Percentiles rank a stretch among this genome's conserved stretches.
phyloP scores from a whole-genome alignment of 2,797 vertebrate genomes.

The Meda fulgida region DNA sequence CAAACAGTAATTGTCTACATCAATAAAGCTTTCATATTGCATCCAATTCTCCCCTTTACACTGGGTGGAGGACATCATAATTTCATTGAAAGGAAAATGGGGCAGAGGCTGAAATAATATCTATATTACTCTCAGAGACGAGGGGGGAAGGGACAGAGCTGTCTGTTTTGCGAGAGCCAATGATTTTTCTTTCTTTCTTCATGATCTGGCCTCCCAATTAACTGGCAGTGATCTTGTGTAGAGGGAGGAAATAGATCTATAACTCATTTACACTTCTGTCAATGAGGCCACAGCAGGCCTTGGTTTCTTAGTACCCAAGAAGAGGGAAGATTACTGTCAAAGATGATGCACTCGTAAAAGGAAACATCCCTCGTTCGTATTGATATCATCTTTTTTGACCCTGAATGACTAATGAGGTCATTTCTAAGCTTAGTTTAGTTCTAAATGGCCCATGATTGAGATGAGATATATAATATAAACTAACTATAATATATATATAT shows the following conservation, averaged over 20 bases:
- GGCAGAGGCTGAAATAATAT: slow-evolving; percentile 77
- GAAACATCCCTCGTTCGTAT: slow-evolving; percentile 45
- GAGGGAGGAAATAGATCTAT: slow-evolving; percentile 77
- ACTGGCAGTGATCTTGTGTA: slow-evolving; percentile 74
- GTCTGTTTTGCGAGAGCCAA: slow-evolving; percentile 57
- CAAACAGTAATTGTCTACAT: slow-evolving; percentile 79
- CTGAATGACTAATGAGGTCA: slow-evolving; percentile 9
- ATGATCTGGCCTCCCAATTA: slow-evolving; percentile 65
- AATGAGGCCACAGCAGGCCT: slow-evolving; percentile 66
- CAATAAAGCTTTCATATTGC: slow-evolving; percentile 81
- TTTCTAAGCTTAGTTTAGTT: neutral
- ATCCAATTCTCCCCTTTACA: slow-evolving; percentile 64
- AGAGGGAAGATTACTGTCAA: slow-evolving; percentile 43
- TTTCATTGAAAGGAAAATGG: slow-evolving; percentile 82
- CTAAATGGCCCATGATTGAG: neutral
- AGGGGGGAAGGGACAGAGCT: slow-evolving; percentile 47
- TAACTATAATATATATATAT: neutral
- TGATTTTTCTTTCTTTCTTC: slow-evolving; percentile 57
- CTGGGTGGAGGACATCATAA: slow-evolving; percentile 73
- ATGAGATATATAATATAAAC: neutral
- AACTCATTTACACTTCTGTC: slow-evolving; percentile 77
- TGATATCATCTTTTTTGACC: slow-evolving; percentile 18
- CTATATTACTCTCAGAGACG: slow-evolving; percentile 76
- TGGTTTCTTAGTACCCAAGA: slow-evolving; percentile 66
- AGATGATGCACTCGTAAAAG: slow-evolving; percentile 7